Conservation (phyloP, 2,113 vertebrate species). For the Recurvirostra avosetta region DNA sequence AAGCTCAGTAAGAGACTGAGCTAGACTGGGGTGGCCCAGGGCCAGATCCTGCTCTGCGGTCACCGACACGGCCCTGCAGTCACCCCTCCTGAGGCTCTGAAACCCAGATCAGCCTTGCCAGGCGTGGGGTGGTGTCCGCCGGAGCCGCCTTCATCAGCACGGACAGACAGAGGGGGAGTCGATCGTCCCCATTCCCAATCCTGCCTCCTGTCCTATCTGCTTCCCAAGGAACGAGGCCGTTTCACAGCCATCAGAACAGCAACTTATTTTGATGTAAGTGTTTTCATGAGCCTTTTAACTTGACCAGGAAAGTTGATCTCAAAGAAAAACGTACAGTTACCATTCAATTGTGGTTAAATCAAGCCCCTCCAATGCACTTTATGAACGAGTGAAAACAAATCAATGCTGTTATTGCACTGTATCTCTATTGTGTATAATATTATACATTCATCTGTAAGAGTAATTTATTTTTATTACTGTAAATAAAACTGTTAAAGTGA, state of each 20-base stretch:
- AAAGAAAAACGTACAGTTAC: background rate
- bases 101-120: background rate
- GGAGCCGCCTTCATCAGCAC: fast-evolving
- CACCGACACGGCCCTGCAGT: background rate
- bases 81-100: background rate
- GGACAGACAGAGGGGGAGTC: fast-evolving
- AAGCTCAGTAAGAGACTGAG: background rate
- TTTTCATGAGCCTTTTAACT: background rate
- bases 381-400: constrained; percentile 53
- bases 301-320: background rate
- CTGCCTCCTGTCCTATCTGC: background rate
- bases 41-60: background rate
- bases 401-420: constrained; percentile 69
- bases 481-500: constrained; percentile 69
- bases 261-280: background rate
- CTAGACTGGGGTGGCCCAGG: background rate
- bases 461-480: constrained; percentile 84
- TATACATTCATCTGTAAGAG: constrained; percentile 78
- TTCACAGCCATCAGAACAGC: background rate
- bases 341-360: background rate
- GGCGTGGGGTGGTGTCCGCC: background rate
- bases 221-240: background rate
- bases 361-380: constrained; percentile 67
- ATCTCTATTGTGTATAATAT: constrained; percentile 70
- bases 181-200: fast-evolving